Percentiles rank a stretch among this genome's conserved stretches.
phyloP scores from a whole-genome alignment of 2,888 invertebrate genomes.

The Diplolepis rosae region DNA sequence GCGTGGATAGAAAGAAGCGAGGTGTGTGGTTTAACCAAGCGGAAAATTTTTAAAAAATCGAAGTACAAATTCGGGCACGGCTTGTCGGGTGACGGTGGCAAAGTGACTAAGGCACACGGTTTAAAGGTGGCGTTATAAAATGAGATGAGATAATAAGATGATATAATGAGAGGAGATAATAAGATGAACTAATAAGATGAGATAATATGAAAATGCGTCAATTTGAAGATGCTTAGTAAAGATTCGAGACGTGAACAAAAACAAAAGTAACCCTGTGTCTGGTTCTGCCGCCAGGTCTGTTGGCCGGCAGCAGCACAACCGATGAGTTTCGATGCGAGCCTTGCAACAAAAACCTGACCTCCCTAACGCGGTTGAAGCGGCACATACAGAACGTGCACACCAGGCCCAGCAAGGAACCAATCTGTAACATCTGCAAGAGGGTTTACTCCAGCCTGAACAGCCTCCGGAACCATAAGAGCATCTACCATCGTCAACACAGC shows the following conservation, averaged over 20 bases:
- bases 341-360: slow-evolving; percentile 92
- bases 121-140: slow-evolving; percentile 35
- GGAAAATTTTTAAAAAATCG: slow-evolving; percentile 44
- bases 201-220: slow-evolving; percentile 19
- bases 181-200: slow-evolving; percentile 30
- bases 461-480: slow-evolving; percentile 93
- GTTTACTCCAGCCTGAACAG: slow-evolving; percentile 94
- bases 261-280: slow-evolving; percentile 72
- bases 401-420: slow-evolving; percentile 91
- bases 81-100: slow-evolving; percentile 71
- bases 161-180: slow-evolving; percentile 37
- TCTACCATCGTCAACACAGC: slow-evolving; percentile 84
- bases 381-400: slow-evolving; percentile 95
- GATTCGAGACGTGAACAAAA: slow-evolving; percentile 51
- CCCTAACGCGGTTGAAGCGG: slow-evolving; percentile 90
- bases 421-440: slow-evolving; percentile 94
- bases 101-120: slow-evolving; percentile 53
- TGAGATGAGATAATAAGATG: slow-evolving; percentile 7
- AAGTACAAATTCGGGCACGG: slow-evolving; percentile 64
- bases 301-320: slow-evolving; percentile 79
- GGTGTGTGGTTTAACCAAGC: slow-evolving; percentile 33
- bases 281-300: slow-evolving; percentile 79
- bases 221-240: slow-evolving; percentile 35
- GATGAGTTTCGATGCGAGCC: slow-evolving; percentile 94
- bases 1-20: slow-evolving; percentile 3